A percentile compares a stretch with the other conserved stretches of the same genome.
These are phyloP conservation scores for Leptoclinus maculatus DNA, from an alignment of 2,797 vertebrate species.

Conservation along the genomic window DNA sequence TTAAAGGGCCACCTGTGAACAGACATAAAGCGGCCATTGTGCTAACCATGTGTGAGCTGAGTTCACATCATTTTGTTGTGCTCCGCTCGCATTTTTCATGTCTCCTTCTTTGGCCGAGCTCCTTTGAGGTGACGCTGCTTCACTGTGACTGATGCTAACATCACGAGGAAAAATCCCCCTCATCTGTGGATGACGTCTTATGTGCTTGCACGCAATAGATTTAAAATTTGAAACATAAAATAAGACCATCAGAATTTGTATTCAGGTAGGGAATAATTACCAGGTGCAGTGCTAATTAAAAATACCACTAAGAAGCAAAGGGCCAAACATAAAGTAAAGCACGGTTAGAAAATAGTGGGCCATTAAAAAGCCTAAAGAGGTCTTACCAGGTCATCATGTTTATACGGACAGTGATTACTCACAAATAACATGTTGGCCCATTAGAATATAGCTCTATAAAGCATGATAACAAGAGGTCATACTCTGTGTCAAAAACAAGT, in stretches of 20 bases:
- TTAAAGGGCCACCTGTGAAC: slow-evolving; percentile 78
- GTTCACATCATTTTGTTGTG: slow-evolving; percentile 56
- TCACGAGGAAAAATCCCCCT: slow-evolving; percentile 29
- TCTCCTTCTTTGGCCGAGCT: slow-evolving; percentile 22
- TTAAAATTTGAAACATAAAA: slow-evolving; percentile 19
- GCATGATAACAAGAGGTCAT: slow-evolving; percentile 35
- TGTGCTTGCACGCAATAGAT: slow-evolving; percentile 22
- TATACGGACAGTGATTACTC: slow-evolving; percentile 5
- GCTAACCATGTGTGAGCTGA: slow-evolving; percentile 63
- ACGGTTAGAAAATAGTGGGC: slow-evolving; percentile 1
- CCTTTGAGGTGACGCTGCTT: slow-evolving; percentile 59
- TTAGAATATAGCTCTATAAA: slow-evolving; percentile 36
- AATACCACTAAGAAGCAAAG: background rate
- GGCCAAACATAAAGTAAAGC: background rate
- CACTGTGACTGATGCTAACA: slow-evolving; percentile 33
- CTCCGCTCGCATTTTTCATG: slow-evolving; percentile 44
- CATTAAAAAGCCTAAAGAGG: slow-evolving; percentile 1
- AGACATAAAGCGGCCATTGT: slow-evolving; percentile 75
- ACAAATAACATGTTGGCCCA: slow-evolving; percentile 12
- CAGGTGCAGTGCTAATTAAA: slow-evolving; percentile 10
- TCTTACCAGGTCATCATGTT: slow-evolving; percentile 13
- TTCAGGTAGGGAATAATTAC: background rate
- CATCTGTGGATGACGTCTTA: slow-evolving; percentile 19
- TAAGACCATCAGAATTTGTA: background rate
- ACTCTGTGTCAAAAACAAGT: slow-evolving; percentile 39